Evolutionary conservation across 2,888 invertebrate genomes (phyloP).

Genomic region (Alcis repandata): DNA sequence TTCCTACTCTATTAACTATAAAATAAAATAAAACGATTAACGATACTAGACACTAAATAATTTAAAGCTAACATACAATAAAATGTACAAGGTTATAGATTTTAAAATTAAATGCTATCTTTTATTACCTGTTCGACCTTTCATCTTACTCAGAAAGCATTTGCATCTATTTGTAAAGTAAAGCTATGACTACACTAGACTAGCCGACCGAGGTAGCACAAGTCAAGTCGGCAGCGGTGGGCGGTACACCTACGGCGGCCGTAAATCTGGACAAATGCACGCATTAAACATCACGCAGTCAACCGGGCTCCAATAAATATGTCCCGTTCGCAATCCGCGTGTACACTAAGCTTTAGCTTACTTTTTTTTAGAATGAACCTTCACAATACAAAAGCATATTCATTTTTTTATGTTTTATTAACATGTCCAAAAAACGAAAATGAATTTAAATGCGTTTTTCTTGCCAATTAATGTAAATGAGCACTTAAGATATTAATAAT

Average conservation of each 20-base stretch:
- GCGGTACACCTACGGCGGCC: constrained; percentile 64
- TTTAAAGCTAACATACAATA: too few species aligned
- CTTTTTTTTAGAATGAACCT: constrained; percentile 22
- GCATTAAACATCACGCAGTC: constrained; percentile 66
- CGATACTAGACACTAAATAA: too few species aligned
- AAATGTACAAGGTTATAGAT: neutral
- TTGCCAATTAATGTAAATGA: neutral
- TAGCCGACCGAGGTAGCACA: constrained; percentile 45
- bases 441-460: neutral
- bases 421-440: neutral
- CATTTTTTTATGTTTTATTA: neutral
- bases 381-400: neutral
- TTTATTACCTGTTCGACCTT: constrained; percentile 15
- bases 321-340: constrained; percentile 57
- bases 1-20: too few species aligned
- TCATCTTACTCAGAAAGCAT: neutral
- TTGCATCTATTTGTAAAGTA: constrained; percentile 42
- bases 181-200: constrained; percentile 31
- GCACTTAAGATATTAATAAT: neutral
- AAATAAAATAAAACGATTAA: too few species aligned
- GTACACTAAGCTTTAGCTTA: constrained; percentile 49
- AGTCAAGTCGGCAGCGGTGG: constrained; percentile 63
- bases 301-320: constrained; percentile 61
- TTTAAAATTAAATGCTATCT: neutral
- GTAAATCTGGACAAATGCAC: constrained; percentile 72